phyloP scores from a whole-genome alignment of 2,797 vertebrate species.

The Pyrocephalus nanus region DNA sequence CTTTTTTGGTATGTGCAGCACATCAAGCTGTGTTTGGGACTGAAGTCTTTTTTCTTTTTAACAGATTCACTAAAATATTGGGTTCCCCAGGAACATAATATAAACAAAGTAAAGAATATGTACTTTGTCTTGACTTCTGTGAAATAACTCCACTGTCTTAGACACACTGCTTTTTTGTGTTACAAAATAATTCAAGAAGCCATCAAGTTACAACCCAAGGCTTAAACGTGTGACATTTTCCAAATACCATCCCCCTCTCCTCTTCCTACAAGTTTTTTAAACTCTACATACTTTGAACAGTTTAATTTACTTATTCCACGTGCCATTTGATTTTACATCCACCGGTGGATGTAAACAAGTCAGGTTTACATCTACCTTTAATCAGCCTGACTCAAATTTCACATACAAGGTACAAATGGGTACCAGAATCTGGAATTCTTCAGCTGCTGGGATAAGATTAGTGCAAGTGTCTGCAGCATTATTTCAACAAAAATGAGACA shows the following conservation, averaged over 20 bases:
- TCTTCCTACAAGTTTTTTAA: not conserved
- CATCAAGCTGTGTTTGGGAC: conserved; percentile 46
- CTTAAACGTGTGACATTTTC: not conserved
- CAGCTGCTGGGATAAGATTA: not conserved
- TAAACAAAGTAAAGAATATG: conserved; percentile 22
- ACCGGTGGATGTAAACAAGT: not conserved
- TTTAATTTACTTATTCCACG: not conserved
- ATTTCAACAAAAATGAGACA: not conserved
- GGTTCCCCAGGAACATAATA: conserved; percentile 4
- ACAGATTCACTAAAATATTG: conserved; percentile 17
- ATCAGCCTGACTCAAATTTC: not conserved
- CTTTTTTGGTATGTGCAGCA: conserved; percentile 12
- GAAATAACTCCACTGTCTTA: not conserved
- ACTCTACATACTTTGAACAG: not conserved
- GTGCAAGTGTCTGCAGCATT: not conserved
- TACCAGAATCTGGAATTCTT: not conserved
- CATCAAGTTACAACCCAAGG: not conserved
- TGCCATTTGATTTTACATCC: not conserved
- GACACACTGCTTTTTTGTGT: not conserved
- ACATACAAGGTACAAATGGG: not conserved
- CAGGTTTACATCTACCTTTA: not conserved
- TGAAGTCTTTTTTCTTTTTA: not conserved
- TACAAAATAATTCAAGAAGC: not conserved
- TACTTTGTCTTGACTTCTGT: not conserved
- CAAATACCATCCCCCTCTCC: not conserved